Evolutionary conservation across 2,888 invertebrate genomes (phyloP).

Genomic region (Pinctada fucata): DNA sequence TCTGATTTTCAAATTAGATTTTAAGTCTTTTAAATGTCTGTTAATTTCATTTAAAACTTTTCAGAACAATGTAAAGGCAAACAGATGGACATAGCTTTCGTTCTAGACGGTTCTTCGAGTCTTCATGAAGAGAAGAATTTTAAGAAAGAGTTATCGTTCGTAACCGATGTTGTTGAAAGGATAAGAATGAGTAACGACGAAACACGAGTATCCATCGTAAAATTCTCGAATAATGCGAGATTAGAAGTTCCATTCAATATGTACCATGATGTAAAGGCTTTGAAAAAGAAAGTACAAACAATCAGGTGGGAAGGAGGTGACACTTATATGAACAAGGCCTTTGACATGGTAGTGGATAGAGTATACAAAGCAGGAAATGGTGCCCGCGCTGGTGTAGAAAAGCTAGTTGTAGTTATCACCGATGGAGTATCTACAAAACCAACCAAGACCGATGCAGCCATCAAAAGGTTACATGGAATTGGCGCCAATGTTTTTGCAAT

Average conservation of each 20-base stretch:
- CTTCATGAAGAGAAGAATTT: conserved; percentile 12
- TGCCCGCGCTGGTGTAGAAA: conserved; percentile 1
- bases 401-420: conserved; percentile 21
- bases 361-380: neutral
- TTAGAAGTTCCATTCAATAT: conserved; percentile 27
- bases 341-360: conserved; percentile 13
- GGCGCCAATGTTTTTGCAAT: conserved; percentile 30
- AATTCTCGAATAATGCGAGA: conserved; percentile 17
- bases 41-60: neutral
- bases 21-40: neutral
- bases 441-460: conserved; percentile 7
- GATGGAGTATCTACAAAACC: conserved; percentile 30
- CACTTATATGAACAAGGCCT: conserved; percentile 26
- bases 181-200: conserved; percentile 3
- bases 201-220: conserved; percentile 23
- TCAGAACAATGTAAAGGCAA: neutral
- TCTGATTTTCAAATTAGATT: no score
- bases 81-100: conserved; percentile 29
- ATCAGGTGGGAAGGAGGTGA: conserved; percentile 22
- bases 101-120: conserved; percentile 30
- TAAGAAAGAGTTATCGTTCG: conserved; percentile 26
- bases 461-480: conserved; percentile 14
- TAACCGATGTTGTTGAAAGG: conserved; percentile 13
- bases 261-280: conserved; percentile 1
- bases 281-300: conserved; percentile 3